A percentile compares a stretch with the other conserved stretches of the same genome.
These are phyloP conservation scores for Sympetrum striolatum DNA, from an alignment of 2,888 invertebrate species.

Conservation along the genomic window DNA sequence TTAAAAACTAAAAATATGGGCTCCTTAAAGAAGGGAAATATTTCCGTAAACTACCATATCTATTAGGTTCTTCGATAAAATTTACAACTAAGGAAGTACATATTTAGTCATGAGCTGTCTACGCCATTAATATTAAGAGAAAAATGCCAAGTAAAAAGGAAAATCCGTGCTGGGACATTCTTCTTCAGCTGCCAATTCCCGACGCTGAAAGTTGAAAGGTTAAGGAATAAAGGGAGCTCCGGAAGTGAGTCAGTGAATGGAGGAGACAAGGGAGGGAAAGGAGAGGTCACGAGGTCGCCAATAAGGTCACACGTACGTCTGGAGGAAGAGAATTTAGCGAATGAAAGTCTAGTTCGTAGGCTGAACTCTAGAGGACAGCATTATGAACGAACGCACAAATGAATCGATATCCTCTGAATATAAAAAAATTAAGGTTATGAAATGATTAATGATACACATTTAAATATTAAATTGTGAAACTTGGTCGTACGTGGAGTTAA, in stretches of 20 bases:
- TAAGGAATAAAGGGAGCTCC: not conserved
- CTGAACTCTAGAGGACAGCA: too few species aligned
- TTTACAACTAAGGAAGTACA: not conserved
- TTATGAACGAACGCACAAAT: too few species aligned
- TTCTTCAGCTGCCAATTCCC: not conserved
- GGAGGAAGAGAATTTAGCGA: not conserved
- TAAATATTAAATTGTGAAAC: too few species aligned
- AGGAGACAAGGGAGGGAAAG: not conserved
- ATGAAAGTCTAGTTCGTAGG: not conserved
- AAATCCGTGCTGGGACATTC: not conserved
- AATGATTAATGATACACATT: too few species aligned
- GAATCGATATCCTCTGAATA: too few species aligned
- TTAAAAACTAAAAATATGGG: too few species aligned
- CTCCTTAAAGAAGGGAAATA: too few species aligned
- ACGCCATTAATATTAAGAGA: not conserved
- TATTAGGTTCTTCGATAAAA: too few species aligned
- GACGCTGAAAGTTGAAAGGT: not conserved
- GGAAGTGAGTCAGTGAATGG: not conserved
- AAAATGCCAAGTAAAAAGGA: not conserved
- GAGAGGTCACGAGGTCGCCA: not conserved
- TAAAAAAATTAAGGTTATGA: too few species aligned
- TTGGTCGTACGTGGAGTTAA: too few species aligned
- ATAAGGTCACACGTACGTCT: not conserved
- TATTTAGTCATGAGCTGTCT: not conserved
- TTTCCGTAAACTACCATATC: too few species aligned